Evolutionary conservation across 2,113 vertebrate genomes (phyloP).

Genomic region (Melanerpes formicivorus): DNA sequence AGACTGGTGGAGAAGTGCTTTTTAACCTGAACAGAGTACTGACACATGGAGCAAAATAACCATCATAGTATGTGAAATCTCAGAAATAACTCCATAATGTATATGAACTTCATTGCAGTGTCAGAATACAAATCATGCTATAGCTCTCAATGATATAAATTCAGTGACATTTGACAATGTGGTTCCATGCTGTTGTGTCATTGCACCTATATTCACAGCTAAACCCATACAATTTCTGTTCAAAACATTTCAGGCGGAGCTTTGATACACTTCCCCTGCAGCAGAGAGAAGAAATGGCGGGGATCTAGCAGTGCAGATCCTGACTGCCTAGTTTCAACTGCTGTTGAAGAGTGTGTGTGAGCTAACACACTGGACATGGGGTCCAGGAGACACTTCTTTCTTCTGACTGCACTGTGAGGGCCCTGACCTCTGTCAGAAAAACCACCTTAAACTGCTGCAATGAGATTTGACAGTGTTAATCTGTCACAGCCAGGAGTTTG

Average conservation of each 20-base stretch:
- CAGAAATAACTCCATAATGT: neutral
- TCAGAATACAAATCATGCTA: neutral
- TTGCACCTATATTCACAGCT: neutral
- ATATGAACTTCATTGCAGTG: neutral
- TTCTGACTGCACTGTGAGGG: neutral
- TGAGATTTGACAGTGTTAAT: neutral
- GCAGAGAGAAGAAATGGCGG: neutral
- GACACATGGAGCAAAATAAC: neutral
- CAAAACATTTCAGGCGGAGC: neutral
- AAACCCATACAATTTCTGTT: neutral
- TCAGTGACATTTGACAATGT: neutral
- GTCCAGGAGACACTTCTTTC: neutral
- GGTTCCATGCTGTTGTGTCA: neutral
- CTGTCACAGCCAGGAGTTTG: neutral
- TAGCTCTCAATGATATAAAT: neutral
- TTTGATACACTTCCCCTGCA: neutral
- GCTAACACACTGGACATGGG: rapidly evolving
- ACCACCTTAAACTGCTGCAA: neutral
- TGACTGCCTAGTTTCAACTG: neutral
- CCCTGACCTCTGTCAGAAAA: neutral
- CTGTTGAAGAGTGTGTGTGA: rapidly evolving
- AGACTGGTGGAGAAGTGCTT: neutral
- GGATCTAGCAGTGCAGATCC: neutral
- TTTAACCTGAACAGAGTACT: neutral
- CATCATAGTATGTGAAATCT: neutral